These are phyloP conservation scores for Fragum fragum DNA, from an alignment of 2,888 invertebrate genomes.

Conservation along the genomic window DNA sequence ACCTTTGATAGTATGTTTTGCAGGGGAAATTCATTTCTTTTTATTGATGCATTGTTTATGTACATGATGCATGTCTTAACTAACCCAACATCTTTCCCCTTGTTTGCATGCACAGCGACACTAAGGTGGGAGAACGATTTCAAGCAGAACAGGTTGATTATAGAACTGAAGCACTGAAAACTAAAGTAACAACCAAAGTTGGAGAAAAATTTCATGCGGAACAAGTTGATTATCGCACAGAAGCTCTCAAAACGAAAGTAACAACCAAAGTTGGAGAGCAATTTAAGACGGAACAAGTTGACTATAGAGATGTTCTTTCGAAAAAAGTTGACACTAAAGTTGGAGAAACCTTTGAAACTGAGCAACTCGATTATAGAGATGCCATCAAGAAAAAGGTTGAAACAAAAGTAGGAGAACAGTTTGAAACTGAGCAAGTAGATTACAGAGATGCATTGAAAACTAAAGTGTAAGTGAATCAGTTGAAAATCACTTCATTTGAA, in stretches of 20 bases:
- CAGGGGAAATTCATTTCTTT: no score
- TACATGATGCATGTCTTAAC: background rate
- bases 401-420: constrained; percentile 42
- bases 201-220: constrained; percentile 52
- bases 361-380: constrained; percentile 69
- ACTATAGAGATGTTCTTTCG: constrained; percentile 64
- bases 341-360: constrained; percentile 48
- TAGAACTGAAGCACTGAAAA: constrained; percentile 65
- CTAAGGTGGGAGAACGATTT: constrained; percentile 73
- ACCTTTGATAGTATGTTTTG: no score
- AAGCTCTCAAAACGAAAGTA: constrained; percentile 49
- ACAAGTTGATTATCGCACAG: constrained; percentile 63
- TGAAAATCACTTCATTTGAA: no score
- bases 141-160: constrained; percentile 77
- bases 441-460: constrained; percentile 63
- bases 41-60: background rate
- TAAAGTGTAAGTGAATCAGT: constrained; percentile 56
- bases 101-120: constrained; percentile 70
- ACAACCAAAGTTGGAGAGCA: constrained; percentile 61
- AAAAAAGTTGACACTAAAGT: constrained; percentile 51
- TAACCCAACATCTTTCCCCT: constrained; percentile 1
- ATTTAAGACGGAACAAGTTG: constrained; percentile 60
- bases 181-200: constrained; percentile 64
- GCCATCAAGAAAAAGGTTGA: constrained; percentile 60
- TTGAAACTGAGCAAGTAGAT: constrained; percentile 62